Conservation (phyloP, 1,140 invertebrate species). For the Scaptodrosophila lebanonensis region DNA sequence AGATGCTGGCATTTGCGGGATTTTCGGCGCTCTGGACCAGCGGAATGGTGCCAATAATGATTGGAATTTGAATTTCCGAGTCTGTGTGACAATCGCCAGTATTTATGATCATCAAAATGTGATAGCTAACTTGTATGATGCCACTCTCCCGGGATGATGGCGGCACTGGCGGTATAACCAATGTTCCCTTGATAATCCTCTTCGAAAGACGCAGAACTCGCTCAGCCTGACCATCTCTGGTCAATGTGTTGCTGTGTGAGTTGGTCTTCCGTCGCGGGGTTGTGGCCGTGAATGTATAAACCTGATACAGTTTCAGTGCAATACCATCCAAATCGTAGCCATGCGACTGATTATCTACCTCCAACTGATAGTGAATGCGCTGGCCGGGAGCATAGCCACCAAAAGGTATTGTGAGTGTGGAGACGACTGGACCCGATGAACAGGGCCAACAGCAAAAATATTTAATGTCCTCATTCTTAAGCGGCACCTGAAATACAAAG, state of each 20-base stretch:
- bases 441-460: constrained; percentile 70
- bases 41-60: constrained; percentile 61
- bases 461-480: constrained; percentile 47
- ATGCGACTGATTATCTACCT: constrained; percentile 55
- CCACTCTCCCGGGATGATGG: constrained; percentile 73
- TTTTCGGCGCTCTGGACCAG: constrained; percentile 49
- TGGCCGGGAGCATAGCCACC: constrained; percentile 68
- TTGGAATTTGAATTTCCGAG: constrained; percentile 42
- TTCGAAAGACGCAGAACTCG: constrained; percentile 50
- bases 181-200: constrained; percentile 35
- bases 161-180: constrained; percentile 52
- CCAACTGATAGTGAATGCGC: constrained; percentile 40
- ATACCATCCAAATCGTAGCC: constrained; percentile 47
- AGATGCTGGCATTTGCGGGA: constrained; percentile 28
- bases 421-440: constrained; percentile 45
- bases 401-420: constrained; percentile 54
- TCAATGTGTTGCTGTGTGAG: constrained; percentile 23
- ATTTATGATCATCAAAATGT: constrained; percentile 37
- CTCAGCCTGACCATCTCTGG: constrained; percentile 16
- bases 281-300: constrained; percentile 37
- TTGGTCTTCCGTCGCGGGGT: constrained; percentile 32
- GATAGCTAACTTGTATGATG: constrained; percentile 47
- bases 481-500: constrained; percentile 33
- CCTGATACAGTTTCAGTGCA: constrained; percentile 31
- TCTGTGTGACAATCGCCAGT: constrained; percentile 46